phyloP scores from a whole-genome alignment of 2,888 invertebrate species.

The Drosophila prolongata region DNA sequence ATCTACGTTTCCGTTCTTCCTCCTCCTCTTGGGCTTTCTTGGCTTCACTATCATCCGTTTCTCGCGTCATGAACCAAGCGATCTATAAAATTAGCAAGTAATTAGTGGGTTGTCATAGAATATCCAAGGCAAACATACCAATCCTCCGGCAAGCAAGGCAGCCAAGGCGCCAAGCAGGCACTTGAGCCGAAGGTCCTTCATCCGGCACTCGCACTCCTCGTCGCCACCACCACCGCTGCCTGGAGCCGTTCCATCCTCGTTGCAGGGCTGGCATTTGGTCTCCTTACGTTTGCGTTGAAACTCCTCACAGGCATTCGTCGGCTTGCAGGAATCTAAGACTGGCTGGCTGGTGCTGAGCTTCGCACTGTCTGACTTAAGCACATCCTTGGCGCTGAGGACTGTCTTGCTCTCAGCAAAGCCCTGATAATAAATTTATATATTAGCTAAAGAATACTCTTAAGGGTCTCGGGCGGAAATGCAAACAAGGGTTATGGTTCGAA shows the following conservation, averaged over 20 bases:
- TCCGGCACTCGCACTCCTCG: constrained; percentile 35
- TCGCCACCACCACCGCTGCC: constrained; percentile 21
- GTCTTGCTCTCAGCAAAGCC: constrained; percentile 33
- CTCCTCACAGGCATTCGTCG: constrained; percentile 57
- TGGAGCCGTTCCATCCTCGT: neutral
- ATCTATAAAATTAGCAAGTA: constrained; percentile 33
- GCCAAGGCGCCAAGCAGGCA: constrained; percentile 66
- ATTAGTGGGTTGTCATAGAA: neutral
- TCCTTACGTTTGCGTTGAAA: constrained; percentile 51
- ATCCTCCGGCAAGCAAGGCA: constrained; percentile 73
- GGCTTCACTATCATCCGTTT: constrained; percentile 1
- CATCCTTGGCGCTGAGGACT: constrained; percentile 58
- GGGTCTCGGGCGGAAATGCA: neutral
- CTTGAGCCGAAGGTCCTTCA: constrained; percentile 37
- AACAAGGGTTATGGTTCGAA: too few species aligned
- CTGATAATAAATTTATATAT: constrained; percentile 28
- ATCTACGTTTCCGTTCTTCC: constrained; percentile 43
- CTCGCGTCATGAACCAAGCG: constrained; percentile 58
- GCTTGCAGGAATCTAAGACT: constrained; percentile 25
- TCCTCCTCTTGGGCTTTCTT: constrained; percentile 5
- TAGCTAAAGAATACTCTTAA: neutral
- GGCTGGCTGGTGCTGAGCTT: constrained; percentile 12
- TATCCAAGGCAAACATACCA: constrained; percentile 52
- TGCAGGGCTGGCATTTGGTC: constrained; percentile 3
- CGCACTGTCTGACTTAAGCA: constrained; percentile 59